Conservation (phyloP, 2,113 vertebrate species). For the Entosphenus tridentatus region DNA sequence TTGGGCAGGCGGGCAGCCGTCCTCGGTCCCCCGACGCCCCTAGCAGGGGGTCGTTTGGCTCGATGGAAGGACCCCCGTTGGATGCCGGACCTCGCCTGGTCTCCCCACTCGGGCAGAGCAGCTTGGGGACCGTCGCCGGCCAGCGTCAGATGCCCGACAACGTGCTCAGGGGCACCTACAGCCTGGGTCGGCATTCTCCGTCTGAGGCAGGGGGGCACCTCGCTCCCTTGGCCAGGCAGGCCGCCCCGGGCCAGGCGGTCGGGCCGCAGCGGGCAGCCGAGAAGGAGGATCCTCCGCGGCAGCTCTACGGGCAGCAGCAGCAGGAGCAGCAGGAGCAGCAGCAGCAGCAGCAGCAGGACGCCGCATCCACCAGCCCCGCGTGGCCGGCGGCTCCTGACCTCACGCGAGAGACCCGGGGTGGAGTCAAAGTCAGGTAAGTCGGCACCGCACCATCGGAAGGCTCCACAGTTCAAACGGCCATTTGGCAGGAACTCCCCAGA, state of each 20-base stretch:
- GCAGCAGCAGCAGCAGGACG: slow-evolving; percentile 16
- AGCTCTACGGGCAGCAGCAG: too few relatives aligned
- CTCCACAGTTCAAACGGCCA: too few relatives aligned
- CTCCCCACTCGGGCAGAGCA: neutral
- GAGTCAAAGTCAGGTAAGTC: slow-evolving; percentile 31
- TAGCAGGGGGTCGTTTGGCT: too few relatives aligned
- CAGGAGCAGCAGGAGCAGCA: slow-evolving; percentile 13
- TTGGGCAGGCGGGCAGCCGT: neutral
- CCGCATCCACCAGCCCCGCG: slow-evolving; percentile 24
- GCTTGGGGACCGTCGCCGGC: neutral
- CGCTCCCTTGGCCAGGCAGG: slow-evolving; percentile 54
- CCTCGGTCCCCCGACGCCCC: too few relatives aligned
- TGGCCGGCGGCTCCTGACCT: slow-evolving; percentile 94
- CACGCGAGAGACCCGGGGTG: slow-evolving; percentile 75
- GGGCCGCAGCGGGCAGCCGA: neutral
- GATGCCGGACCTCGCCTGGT: neutral
- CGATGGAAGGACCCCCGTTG: too few relatives aligned
- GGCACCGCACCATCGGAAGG: neutral
- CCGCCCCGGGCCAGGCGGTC: slow-evolving; percentile 49
- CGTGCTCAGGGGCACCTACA: too few relatives aligned
- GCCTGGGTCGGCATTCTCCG: too few relatives aligned
- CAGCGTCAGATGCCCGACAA: too few relatives aligned
- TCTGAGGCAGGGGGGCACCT: slow-evolving; percentile 42
- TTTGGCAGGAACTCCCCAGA: too few relatives aligned
- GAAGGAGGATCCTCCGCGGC: too few relatives aligned